Conservation (phyloP, 2,888 invertebrate species). For the Drosophila mayaguana region DNA sequence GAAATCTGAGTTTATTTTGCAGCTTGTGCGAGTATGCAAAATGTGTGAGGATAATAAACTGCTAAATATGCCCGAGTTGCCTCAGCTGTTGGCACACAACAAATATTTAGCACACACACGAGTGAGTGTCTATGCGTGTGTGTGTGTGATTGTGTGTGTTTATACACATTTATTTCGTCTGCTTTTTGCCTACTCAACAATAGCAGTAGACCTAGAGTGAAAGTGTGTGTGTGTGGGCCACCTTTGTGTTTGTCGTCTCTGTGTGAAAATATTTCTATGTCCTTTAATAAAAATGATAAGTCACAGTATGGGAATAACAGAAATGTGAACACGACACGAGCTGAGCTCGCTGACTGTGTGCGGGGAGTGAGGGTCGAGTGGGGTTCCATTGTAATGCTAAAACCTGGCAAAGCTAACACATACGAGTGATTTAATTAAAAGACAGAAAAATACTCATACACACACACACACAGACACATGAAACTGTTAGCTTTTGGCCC, state of each 20-base stretch:
- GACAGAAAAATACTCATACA: conserved; percentile 20
- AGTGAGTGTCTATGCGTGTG: neutral
- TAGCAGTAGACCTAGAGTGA: conserved; percentile 18
- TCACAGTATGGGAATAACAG: conserved; percentile 56
- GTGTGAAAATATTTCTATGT: conserved; percentile 63
- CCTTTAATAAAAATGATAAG: conserved; percentile 68
- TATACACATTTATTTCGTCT: conserved; percentile 43
- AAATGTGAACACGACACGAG: conserved; percentile 27
- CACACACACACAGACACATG: neutral
- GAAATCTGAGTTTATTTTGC: conserved; percentile 18
- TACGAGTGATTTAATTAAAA: conserved; percentile 61
- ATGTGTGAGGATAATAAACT: conserved; percentile 43
- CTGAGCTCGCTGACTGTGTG: neutral
- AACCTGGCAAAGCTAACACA: conserved; percentile 38
- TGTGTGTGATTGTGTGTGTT: neutral
- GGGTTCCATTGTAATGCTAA: conserved; percentile 57
- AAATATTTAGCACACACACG: conserved; percentile 25
- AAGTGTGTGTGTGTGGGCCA: conserved; percentile 4
- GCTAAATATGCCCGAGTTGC: conserved; percentile 34
- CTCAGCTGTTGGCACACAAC: conserved; percentile 32
- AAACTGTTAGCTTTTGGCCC: conserved; percentile 27
- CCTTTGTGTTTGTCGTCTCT: conserved; percentile 52
- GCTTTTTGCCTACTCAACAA: conserved; percentile 60
- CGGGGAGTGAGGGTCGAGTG: neutral
- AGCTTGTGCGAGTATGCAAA: conserved; percentile 27